Conservation (phyloP, 1,140 invertebrate species). For the Trissolcus basalis region DNA sequence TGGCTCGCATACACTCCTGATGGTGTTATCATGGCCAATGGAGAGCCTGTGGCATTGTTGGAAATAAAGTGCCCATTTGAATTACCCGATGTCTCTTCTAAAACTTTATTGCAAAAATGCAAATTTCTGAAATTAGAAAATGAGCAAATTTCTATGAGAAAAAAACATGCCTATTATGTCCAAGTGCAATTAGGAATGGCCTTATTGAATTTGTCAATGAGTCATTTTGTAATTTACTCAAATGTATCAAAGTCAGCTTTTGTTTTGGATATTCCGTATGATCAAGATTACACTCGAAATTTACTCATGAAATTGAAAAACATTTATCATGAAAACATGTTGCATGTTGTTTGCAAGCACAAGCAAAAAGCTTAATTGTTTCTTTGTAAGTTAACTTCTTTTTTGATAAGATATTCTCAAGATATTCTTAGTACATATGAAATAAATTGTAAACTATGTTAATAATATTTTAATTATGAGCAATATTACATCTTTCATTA, state of each 20-base stretch:
- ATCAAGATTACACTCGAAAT: slow-evolving; percentile 3
- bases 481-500: too few species aligned
- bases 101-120: slow-evolving; percentile 14
- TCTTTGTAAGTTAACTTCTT: too few species aligned
- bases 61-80: slow-evolving; percentile 38
- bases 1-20: slow-evolving; percentile 46
- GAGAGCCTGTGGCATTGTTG: slow-evolving; percentile 8
- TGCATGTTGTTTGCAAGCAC: too few species aligned
- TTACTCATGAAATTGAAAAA: slow-evolving; percentile 17
- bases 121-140: slow-evolving; percentile 28
- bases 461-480: too few species aligned
- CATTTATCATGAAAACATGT: too few species aligned
- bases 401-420: too few species aligned
- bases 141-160: slow-evolving; percentile 10
- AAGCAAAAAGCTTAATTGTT: too few species aligned
- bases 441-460: too few species aligned
- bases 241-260: slow-evolving; percentile 7
- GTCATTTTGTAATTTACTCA: slow-evolving; percentile 26
- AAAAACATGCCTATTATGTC: slow-evolving; percentile 38
- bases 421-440: too few species aligned
- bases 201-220: slow-evolving; percentile 27
- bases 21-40: slow-evolving; percentile 38
- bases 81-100: slow-evolving; percentile 2
- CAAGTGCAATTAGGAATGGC: slow-evolving; percentile 40
- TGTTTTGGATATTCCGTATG: slow-evolving; percentile 11